Evolutionary conservation across 2,113 vertebrate species (phyloP), one percentile per base, ranked within the genome.

Genomic region (Cebus imitator): DNA sequence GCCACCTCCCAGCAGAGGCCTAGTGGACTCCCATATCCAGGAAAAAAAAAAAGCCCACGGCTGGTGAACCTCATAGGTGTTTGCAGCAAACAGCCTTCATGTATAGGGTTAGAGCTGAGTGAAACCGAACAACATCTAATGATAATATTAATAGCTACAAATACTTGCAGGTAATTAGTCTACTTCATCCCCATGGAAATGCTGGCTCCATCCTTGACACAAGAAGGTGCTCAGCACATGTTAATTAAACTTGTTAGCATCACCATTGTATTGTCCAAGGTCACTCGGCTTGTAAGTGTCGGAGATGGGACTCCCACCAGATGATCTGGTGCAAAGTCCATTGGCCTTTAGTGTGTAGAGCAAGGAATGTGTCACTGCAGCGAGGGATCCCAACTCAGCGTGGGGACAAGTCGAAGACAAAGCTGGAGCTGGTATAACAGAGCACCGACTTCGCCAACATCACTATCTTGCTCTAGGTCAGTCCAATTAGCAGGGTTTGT

Each of bases 401-500:
- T 23, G 50, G 70, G 66, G 92, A 84, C 82, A 48, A 45, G 82
- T 66, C 1, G 80, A 85, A 75, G 82, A 95, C 93, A 91, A 57
- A 91, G 78, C 52, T 85, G 92, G 50, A 18, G 64, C 3, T 17
- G n/a, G 61, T 25, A 18, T 45, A 35, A 16, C 8, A 0, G 48
- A 66, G 85, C 30, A 35, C 79, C 48, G 58, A 45, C 87, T 72
- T 27, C 27, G 52, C 86, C 66, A 87, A 45, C 68, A 66, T 92
- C 21, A 14, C 91, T 48, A 0, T 91, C 83, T 87, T 81, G 92
- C 83, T 88, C 86, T 2, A 14, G 92, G 92, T 97, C 90, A 87
- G 80, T 76, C 97, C 72, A 96, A 94, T 98, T 98, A 95, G 92
- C 87, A 90, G 95, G n/a, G 64, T 94, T 94, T 97, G 70, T 95